These are phyloP conservation scores for Alaudala cheleensis DNA, from an alignment of 2,113 vertebrate genomes.

Conservation along the genomic window DNA sequence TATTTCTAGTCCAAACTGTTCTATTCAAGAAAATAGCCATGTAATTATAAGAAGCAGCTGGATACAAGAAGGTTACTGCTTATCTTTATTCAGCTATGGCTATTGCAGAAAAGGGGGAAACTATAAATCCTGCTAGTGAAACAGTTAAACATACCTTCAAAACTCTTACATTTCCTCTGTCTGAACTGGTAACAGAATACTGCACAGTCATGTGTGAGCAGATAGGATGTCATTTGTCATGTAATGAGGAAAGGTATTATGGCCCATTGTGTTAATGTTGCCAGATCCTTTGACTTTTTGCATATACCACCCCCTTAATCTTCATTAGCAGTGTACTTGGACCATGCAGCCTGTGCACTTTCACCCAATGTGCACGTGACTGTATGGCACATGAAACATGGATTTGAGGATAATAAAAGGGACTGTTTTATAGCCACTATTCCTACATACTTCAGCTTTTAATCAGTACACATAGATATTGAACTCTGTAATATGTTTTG, in stretches of 20 bases:
- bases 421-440: background rate
- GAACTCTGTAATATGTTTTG: background rate
- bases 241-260: background rate
- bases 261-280: background rate
- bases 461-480: background rate
- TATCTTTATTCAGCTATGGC: background rate
- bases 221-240: background rate
- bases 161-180: background rate
- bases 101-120: background rate
- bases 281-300: background rate
- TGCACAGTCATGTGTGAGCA: background rate
- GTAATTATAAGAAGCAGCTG: background rate
- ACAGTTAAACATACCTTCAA: background rate
- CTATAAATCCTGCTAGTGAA: background rate
- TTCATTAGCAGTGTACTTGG: background rate
- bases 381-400: fast-evolving
- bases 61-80: background rate
- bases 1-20: background rate
- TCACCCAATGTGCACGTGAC: too few relatives aligned
- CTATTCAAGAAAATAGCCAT: background rate
- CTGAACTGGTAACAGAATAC: background rate
- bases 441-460: background rate
- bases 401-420: background rate
- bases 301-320: background rate
- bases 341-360: background rate